Evolutionary conservation across 2,888 invertebrate species (phyloP).

Genomic region (Oeneis ivallda): DNA sequence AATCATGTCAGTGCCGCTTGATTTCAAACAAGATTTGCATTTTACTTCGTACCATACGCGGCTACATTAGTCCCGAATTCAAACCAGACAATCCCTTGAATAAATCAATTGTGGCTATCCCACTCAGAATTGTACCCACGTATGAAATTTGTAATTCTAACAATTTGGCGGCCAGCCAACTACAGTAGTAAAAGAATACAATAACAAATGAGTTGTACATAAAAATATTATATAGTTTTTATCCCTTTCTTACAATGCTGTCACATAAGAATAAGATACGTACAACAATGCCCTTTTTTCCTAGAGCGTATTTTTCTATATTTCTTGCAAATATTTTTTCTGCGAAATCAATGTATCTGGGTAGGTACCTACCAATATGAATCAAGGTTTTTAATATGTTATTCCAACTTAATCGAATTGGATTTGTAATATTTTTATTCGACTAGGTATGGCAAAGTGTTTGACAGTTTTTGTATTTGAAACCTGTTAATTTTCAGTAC

Average conservation of each 20-base stretch:
- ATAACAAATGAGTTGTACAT: conserved; percentile 22
- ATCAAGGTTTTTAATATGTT: conserved; percentile 2
- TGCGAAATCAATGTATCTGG: conserved; percentile 1
- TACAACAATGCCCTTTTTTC: conserved; percentile 11
- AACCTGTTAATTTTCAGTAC: no score
- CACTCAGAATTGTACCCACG: conserved; percentile 2
- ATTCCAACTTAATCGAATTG: neutral
- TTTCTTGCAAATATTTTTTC: conserved; percentile 5
- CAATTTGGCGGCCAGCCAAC: conserved; percentile 23
- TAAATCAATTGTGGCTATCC: neutral
- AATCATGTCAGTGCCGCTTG: no score
- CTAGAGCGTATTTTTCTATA: neutral
- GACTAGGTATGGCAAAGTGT: no score
- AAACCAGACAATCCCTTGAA: neutral
- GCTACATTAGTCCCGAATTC: neutral
- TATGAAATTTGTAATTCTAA: neutral
- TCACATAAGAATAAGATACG: conserved; percentile 2
- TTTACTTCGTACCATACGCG: no score
- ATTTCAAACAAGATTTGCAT: no score
- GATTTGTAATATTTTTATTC: neutral
- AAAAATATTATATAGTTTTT: conserved; percentile 14
- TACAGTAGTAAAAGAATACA: conserved; percentile 26
- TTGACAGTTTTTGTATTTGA: no score
- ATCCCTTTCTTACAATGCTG: conserved; percentile 1
- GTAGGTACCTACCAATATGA: conserved; percentile 3